Evolutionary conservation across 2,888 invertebrate genomes (phyloP), one percentile per base, ranked within the genome.

Genomic region (Acheta domesticus): DNA sequence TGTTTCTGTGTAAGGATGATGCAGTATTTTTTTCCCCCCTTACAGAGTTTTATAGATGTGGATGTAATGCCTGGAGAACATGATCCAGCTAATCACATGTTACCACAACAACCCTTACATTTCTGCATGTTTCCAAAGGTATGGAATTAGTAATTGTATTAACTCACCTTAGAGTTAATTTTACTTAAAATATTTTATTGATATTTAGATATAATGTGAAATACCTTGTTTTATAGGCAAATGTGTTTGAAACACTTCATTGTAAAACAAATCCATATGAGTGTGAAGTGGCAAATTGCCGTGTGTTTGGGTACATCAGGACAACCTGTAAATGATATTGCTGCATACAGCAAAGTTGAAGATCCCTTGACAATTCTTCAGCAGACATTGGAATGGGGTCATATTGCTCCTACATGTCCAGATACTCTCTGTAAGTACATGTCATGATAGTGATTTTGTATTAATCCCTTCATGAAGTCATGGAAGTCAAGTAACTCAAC

Each of bases 51-150:
- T 75, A 78, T 81, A 48, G 78, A 81, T 77, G 91, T 98, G 11
- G 96, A 97, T 86, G 84, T 99, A 23, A 96, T 99, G 96, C 96
- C 98, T 0, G 98, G 98, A 12, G 93, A 95, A 85, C 92, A 92
- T 85, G 97, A 97, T 87, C 98, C 98, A 1, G 90, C 94, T 0
- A 96, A 95, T 85, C 92, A 93, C 84, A 92, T 95, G 89, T 86
- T 98, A 83, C 99, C 99, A 0, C 99, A 99, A 85, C 96, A 96
- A 86, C 94, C 97, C 3, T 91, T 99, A 82, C 97, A 98, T 87
- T 92, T 91, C 81, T 96, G 96, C 88, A 91, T 97, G 89, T 94
- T 97, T 84, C 94, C 96, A 20, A 88, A 91, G 84, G 90, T 84
- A 81, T 79, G 62, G 36, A 36, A 62, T 1, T 62, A 62, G n/a